These are phyloP conservation scores for Saxidomus purpurata DNA, from an alignment of 1,140 invertebrate genomes.

Conservation along the genomic window DNA sequence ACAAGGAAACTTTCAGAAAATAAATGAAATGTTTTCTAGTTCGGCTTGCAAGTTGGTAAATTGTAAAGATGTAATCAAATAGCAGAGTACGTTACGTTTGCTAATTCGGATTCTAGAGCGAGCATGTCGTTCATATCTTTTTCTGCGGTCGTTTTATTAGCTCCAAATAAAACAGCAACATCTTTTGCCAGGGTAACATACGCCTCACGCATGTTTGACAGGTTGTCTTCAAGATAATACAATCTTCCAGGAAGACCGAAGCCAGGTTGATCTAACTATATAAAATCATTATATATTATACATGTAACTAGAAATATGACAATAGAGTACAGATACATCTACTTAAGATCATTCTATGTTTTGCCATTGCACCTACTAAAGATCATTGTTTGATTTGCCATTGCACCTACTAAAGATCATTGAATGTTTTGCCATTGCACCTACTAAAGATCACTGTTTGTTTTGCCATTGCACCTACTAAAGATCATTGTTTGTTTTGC, in stretches of 20 bases:
- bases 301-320: too few species aligned
- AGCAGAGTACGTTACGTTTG: slow-evolving; percentile 88
- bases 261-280: slow-evolving; percentile 93
- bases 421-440: too few species aligned
- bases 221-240: slow-evolving; percentile 92
- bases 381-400: too few species aligned
- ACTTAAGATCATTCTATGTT: too few species aligned
- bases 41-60: not conserved
- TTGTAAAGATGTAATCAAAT: too few species aligned
- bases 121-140: slow-evolving; percentile 91
- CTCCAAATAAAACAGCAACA: slow-evolving; percentile 92
- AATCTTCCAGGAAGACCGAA: slow-evolving; percentile 92
- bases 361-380: too few species aligned
- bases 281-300: slow-evolving; percentile 34
- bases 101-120: slow-evolving; percentile 92
- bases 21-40: not conserved
- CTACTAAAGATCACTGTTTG: too few species aligned
- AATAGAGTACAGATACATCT: too few species aligned
- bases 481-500: too few species aligned
- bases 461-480: too few species aligned
- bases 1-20: not conserved
- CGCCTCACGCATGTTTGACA: slow-evolving; percentile 88
- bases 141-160: slow-evolving; percentile 88
- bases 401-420: too few species aligned
- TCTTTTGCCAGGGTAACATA: slow-evolving; percentile 93